Base-by-base conservation (phyloP, 2,888 invertebrate genomes). In the Trissoscelio sp. region DNA sequence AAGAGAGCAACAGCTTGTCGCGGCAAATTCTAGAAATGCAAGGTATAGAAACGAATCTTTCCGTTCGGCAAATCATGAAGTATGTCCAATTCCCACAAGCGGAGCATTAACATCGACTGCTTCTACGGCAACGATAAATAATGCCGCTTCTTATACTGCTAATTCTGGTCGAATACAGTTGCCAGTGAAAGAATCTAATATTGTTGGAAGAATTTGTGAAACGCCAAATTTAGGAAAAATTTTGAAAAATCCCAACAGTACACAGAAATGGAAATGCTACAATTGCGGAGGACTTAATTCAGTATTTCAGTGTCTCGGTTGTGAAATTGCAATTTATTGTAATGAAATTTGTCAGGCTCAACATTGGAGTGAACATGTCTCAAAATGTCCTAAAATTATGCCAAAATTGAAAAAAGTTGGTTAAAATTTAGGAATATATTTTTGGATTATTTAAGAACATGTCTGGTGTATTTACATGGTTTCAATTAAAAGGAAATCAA, bases 281-380 rank as follows among this genome's bases (percentile, higher is more conserved):
- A 86, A 88, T 44, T 91, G 91, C 51, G 87, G 88, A 2, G 42
- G 69, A 0, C 48, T 58, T 0, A 88, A 86, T 0, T 85, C 89
- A 0, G 83, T 86, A 48, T 90, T 89, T 70, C 89, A 89, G 58
- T 91, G 91, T 79, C 86, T 90, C 2, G 90, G 90, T 0, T 91
- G 91, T 67, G 89, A 89, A 51, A 83, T 84, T 3, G 87, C 87
- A 0, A 87, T 87, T 79, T 91, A 91, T 24, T 91, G 91, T 74
- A 86, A 89, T 66, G 87, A 88, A 77, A 74, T 82, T 11, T 91
- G 91, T 57, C 91, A 91, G 77, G 72, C 86, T 7, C 87, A 87
- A 34, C 91, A 91, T 42, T 91, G 91, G 91, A 75, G 12, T 18
- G 55, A 85, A 12, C 91, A 91, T 64, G 88, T 87, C 1, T 78